Base-by-base conservation (phyloP, 2,113 vertebrate species). In the Garra rufa region DNA sequence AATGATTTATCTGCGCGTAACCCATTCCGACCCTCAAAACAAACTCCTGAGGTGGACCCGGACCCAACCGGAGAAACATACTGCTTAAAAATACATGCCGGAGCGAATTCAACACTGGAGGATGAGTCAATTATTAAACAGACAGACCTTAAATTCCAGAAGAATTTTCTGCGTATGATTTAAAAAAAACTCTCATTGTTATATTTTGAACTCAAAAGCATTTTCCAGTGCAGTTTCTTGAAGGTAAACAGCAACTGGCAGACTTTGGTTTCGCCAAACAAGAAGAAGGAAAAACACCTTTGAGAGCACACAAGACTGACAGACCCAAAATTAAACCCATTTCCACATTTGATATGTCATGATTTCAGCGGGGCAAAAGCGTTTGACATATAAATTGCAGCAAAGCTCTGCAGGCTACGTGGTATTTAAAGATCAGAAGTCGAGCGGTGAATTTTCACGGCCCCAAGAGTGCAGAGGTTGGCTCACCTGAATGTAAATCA, bases 401-500 rank as follows among this genome's bases (percentile, higher is more conserved):
- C 46, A 71, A 38, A 78, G 30, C 50, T 80, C 65, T 28, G 55
- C 26, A 13, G 63, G 82, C 24, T 48, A 38, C 52, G 14, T 38
- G 34, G 70, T 84, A 69, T 83, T 88, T 81, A 81, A 70, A 75
- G 63, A 73, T 86, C 87, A 83, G 76, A 73, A 76, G 82, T 46
- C 1, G 34, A 61, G 57, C 13, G 4, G 14, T 1, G 19, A 14
- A 21, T 24, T 76, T 83, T 87, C 87, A 81, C 74, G 84, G 85
- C 70, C 86, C 80, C 85, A 46, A 38, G 83, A 48, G 85, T 21
- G 55, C 83, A 75, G 61, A 88, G 88, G 89, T 83, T 79, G 87
- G 57, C 73, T 77, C 87, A 86, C 80, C 88, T 87, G 88, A 89
- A 90, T 91, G 90, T 80, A 85, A 88, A 92, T 92, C 84, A 87